These are phyloP conservation scores for Heliconius melpomene DNA, from an alignment of 1,140 invertebrate genomes.

Conservation along the genomic window DNA sequence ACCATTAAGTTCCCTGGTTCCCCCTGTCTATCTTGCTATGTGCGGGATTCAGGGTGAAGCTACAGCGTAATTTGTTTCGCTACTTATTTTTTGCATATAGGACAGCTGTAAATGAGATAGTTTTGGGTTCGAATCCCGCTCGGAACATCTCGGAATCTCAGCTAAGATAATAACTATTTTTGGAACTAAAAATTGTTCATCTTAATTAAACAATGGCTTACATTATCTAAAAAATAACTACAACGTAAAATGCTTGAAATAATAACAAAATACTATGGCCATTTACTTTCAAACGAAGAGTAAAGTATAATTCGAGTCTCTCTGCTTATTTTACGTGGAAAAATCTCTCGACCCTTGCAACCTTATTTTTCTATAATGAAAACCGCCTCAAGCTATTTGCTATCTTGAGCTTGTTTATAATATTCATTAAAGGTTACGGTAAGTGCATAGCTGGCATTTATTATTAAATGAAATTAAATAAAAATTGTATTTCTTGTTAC, in stretches of 20 bases:
- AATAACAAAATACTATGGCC: not conserved
- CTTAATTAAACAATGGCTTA: too few species aligned
- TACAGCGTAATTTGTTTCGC: too few species aligned
- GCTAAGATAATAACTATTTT: too few species aligned
- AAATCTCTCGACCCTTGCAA: not conserved
- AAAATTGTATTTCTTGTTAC: not conserved
- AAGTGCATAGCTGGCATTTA: not conserved
- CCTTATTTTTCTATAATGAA: not conserved
- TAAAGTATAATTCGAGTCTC: not conserved
- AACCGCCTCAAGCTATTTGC: not conserved
- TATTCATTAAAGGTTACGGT: not conserved
- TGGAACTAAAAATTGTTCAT: too few species aligned
- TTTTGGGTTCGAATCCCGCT: too few species aligned
- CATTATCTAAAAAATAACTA: too few species aligned
- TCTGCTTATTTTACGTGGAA: not conserved
- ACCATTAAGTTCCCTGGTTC: too few species aligned
- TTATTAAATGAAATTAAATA: not conserved
- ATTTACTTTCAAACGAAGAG: not conserved
- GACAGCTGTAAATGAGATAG: too few species aligned
- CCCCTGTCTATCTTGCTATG: too few species aligned
- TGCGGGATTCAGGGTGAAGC: too few species aligned
- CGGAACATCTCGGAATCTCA: too few species aligned
- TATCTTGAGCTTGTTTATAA: not conserved
- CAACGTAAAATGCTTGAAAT: not conserved
- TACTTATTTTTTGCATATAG: too few species aligned